Evolutionary conservation across 2,888 invertebrate species (phyloP).

Genomic region (Heterodera filipjevi): DNA sequence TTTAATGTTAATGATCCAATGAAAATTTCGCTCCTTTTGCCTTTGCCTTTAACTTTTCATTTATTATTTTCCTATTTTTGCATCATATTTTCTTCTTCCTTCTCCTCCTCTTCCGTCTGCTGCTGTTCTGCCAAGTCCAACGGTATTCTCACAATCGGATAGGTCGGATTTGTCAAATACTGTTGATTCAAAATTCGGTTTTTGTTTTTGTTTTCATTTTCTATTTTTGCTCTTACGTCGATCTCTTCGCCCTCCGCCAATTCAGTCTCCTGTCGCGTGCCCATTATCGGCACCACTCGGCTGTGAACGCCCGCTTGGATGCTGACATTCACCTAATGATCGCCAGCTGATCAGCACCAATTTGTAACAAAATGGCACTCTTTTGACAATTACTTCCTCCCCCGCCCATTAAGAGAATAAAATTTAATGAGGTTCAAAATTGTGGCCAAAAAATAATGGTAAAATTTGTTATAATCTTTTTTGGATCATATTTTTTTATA

Average conservation of each 20-base stretch:
- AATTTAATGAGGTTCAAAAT: too few relatives aligned
- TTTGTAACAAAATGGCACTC: too few relatives aligned
- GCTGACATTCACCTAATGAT: conserved; percentile 19
- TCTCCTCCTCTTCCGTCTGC: neutral
- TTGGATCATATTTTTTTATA: too few relatives aligned
- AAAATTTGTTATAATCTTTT: too few relatives aligned
- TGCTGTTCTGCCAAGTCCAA: neutral
- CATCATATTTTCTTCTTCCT: neutral
- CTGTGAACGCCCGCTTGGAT: conserved; percentile 25
- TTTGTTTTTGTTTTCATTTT: too few relatives aligned
- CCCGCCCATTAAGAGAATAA: too few relatives aligned
- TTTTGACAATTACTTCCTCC: too few relatives aligned
- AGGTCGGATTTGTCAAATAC: conserved; percentile 24
- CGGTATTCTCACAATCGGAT: conserved; percentile 16
- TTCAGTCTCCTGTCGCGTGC: neutral
- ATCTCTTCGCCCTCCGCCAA: neutral
- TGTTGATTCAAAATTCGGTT: neutral
- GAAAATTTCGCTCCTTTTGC: too few relatives aligned
- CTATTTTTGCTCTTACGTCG: neutral
- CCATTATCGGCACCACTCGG: conserved; percentile 24
- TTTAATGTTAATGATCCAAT: too few relatives aligned
- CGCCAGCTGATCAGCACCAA: too few relatives aligned
- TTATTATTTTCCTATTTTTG: neutral
- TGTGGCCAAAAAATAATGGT: too few relatives aligned
- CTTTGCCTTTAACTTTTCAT: too few relatives aligned